These are phyloP conservation scores for Allacma fusca DNA, from an alignment of 2,888 invertebrate genomes.

Conservation along the genomic window DNA sequence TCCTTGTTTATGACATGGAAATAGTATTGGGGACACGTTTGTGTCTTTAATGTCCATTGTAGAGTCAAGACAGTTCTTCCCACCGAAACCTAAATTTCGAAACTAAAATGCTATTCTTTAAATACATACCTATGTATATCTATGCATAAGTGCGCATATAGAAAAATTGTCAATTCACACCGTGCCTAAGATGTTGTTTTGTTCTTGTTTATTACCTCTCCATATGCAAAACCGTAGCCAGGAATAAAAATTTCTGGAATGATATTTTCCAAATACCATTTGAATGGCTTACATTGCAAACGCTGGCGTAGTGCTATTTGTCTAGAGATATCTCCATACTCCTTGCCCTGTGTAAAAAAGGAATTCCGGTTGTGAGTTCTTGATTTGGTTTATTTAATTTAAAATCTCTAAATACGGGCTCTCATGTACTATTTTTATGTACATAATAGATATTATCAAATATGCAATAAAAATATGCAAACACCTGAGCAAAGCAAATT, in stretches of 20 bases:
- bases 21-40: conserved; percentile 94
- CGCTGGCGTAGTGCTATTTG: conserved; percentile 81
- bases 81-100: conserved; percentile 84
- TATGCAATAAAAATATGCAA: too few relatives aligned
- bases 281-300: conserved; percentile 93
- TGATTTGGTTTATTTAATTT: background rate
- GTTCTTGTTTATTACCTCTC: conserved; percentile 78
- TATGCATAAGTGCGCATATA: too few relatives aligned
- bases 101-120: conserved; percentile 68
- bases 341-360: conserved; percentile 73
- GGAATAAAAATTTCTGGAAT: conserved; percentile 99
- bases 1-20: conserved; percentile 98
- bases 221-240: conserved; percentile 94
- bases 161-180: too few relatives aligned
- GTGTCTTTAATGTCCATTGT: conserved; percentile 91
- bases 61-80: conserved; percentile 94
- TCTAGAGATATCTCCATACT: conserved; percentile 90
- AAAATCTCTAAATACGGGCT: too few relatives aligned
- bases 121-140: background rate
- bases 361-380: background rate
- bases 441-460: too few relatives aligned
- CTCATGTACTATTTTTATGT: too few relatives aligned
- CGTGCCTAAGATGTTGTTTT: background rate
- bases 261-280: conserved; percentile 97
- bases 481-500: too few relatives aligned